Percentiles rank a stretch among this genome's conserved stretches.
Conservation (phyloP, 1,140 invertebrate species). For the Bombus turneri region DNA sequence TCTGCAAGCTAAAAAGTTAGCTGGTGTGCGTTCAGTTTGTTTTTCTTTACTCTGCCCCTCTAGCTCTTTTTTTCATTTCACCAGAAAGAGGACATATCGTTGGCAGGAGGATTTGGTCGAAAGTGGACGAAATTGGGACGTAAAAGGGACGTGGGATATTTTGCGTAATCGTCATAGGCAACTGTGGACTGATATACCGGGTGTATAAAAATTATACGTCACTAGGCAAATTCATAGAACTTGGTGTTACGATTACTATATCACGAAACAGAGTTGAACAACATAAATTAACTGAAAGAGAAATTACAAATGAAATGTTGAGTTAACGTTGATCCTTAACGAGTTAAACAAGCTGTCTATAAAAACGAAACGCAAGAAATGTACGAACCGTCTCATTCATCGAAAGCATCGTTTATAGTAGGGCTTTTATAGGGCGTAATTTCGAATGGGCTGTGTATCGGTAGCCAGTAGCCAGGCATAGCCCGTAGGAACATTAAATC, state of each 20-base stretch:
- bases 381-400: conserved; percentile 25
- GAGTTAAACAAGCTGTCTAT: background rate
- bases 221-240: too few relatives aligned
- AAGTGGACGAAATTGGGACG: background rate
- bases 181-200: background rate
- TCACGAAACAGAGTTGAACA: too few relatives aligned
- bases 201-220: background rate
- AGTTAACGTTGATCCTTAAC: too few relatives aligned
- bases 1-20: conserved; percentile 1
- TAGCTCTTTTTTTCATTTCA: background rate
- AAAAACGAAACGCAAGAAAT: background rate
- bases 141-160: background rate
- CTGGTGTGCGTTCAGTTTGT: background rate
- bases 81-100: too few relatives aligned
- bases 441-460: conserved; percentile 46
- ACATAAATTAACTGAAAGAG: too few relatives aligned
- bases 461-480: background rate
- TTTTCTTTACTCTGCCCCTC: background rate
- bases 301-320: too few relatives aligned
- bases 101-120: conserved; percentile 7
- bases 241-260: too few relatives aligned
- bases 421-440: conserved; percentile 38
- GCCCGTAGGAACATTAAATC: conserved; percentile 59
- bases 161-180: background rate
- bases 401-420: conserved; percentile 11